Evolutionary conservation across 2,113 vertebrate genomes (phyloP).

Genomic region (Leptocoma aspasia): DNA sequence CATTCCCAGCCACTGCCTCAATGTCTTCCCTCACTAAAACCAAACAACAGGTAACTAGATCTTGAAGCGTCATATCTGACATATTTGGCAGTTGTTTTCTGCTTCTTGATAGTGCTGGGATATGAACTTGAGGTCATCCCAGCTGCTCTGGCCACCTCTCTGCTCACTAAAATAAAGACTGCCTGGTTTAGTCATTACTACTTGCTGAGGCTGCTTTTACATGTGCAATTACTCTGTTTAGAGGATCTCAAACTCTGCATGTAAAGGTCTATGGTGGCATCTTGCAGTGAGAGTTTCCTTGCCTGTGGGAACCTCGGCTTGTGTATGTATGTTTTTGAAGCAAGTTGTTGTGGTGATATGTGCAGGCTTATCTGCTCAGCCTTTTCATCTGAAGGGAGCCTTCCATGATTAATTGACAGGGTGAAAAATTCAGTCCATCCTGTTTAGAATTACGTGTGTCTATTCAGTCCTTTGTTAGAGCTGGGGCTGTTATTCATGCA

Average conservation of each 20-base stretch:
- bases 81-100: not conserved
- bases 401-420: not conserved
- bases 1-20: not conserved
- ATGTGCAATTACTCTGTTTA: not conserved
- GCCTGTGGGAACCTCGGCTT: not conserved
- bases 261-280: not conserved
- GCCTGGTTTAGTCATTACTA: not conserved
- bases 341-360: not conserved
- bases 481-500: not conserved
- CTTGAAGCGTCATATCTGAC: not conserved
- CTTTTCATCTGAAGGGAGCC: not conserved
- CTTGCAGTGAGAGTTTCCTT: not conserved
- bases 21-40: not conserved
- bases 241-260: not conserved
- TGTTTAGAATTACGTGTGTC: slow-evolving; percentile 7
- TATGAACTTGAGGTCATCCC: not conserved
- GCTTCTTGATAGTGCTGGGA: not conserved
- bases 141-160: not conserved
- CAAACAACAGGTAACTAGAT: not conserved
- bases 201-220: not conserved
- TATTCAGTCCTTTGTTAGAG: slow-evolving; percentile 24
- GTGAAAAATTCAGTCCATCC: not conserved
- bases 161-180: not conserved
- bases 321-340: not conserved
- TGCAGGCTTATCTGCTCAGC: not conserved